A percentile compares a stretch with the other conserved stretches of the same genome.
Conservation (phyloP, 2,797 vertebrate species). For the Phaenicophaeus curvirostris region DNA sequence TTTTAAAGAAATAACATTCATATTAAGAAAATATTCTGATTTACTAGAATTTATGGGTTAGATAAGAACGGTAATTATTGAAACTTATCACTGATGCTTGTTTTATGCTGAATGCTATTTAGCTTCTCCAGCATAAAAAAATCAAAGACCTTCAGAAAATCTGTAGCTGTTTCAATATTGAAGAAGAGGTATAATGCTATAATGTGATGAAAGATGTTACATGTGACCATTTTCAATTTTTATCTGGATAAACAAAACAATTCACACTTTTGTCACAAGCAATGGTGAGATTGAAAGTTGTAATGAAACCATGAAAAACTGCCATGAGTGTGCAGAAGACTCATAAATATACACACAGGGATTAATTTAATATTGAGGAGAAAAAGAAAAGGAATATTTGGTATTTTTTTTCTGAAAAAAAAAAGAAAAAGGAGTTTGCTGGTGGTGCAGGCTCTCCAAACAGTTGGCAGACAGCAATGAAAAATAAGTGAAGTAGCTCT, state of each 20-base stretch:
- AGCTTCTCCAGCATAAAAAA: background rate
- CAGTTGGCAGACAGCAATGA: background rate
- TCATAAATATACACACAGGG: background rate
- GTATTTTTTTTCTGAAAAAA: background rate
- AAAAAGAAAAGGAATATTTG: background rate
- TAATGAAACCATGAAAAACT: background rate
- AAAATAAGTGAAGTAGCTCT: background rate
- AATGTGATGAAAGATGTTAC: background rate
- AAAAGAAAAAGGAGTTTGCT: background rate
- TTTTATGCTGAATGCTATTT: background rate
- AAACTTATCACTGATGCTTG: background rate
- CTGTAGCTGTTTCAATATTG: background rate
- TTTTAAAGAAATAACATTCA: background rate
- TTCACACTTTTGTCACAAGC: background rate
- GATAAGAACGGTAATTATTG: background rate
- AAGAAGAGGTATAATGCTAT: background rate
- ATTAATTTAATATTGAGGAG: background rate
- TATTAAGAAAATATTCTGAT: background rate
- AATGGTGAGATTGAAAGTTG: background rate
- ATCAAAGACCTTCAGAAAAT: background rate
- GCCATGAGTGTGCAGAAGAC: background rate
- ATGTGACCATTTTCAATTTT: background rate
- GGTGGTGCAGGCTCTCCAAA: background rate
- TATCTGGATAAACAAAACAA: background rate
- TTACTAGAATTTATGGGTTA: background rate